phyloP scores from a whole-genome alignment of 2,888 invertebrate species.

The Stomorhina lunata region DNA sequence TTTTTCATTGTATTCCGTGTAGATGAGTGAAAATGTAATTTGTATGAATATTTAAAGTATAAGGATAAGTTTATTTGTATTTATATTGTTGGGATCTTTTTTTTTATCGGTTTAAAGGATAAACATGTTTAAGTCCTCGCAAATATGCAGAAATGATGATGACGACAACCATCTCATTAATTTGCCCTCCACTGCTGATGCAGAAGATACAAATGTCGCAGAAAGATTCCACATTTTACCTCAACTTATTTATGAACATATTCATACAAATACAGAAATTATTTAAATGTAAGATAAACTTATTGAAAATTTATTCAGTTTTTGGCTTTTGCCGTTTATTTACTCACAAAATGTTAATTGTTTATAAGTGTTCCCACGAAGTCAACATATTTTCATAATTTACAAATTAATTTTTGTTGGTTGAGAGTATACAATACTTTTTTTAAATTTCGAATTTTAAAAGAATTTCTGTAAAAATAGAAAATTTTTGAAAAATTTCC shows the following conservation, averaged over 20 bases:
- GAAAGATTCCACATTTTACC: slow-evolving; percentile 20
- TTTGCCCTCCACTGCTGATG: neutral
- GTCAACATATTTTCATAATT: slow-evolving; percentile 55
- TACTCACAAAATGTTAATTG: slow-evolving; percentile 48
- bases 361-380: slow-evolving; percentile 50
- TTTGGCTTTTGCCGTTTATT: slow-evolving; percentile 48
- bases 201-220: neutral
- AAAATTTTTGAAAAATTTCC: too few relatives aligned
- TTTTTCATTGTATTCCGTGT: neutral
- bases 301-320: slow-evolving; percentile 51
- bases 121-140: slow-evolving; percentile 27
- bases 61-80: slow-evolving; percentile 19
- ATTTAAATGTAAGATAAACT: slow-evolving; percentile 55
- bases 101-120: slow-evolving; percentile 8
- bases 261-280: too few relatives aligned
- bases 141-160: neutral
- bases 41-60: neutral
- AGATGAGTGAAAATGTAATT: neutral
- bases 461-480: too few relatives aligned
- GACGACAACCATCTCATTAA: slow-evolving; percentile 50
- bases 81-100: slow-evolving; percentile 16
- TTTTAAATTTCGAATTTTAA: too few relatives aligned
- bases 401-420: slow-evolving; percentile 51
- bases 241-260: slow-evolving; percentile 57
- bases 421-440: neutral